phyloP scores from a whole-genome alignment of 1,140 invertebrate genomes.

The Spodoptera litura region DNA sequence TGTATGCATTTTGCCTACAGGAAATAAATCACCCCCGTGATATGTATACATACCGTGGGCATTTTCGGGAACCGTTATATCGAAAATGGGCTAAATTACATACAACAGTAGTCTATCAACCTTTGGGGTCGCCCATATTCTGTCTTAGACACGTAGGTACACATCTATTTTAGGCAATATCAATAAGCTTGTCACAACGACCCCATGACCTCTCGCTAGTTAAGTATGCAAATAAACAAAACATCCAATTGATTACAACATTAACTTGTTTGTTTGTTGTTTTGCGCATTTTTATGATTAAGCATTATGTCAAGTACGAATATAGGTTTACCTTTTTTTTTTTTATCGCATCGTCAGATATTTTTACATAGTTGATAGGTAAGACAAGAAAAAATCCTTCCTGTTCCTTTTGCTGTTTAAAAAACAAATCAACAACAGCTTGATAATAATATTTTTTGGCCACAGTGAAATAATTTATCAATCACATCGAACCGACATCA shows the following conservation, averaged over 20 bases:
- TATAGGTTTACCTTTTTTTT: no score
- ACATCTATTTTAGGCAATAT: slow-evolving; percentile 11
- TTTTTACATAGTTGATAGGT: neutral
- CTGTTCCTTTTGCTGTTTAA: no score
- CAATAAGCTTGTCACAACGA: slow-evolving; percentile 12
- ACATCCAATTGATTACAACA: neutral
- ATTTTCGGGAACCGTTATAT: no score
- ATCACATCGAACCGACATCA: slow-evolving; percentile 2
- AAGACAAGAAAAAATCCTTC: no score
- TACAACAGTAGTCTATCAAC: slow-evolving; percentile 6
- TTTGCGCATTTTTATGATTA: neutral
- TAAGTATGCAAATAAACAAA: slow-evolving; percentile 12
- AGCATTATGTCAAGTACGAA: neutral
- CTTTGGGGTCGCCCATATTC: neutral
- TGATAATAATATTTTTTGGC: neutral
- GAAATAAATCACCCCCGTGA: no score
- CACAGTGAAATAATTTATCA: slow-evolving; percentile 7
- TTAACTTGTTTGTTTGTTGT: neutral
- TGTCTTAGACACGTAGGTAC: neutral
- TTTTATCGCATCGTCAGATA: neutral
- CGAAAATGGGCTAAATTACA: neutral
- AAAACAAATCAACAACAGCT: neutral
- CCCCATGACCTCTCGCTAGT: slow-evolving; percentile 6
- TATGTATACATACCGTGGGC: no score
- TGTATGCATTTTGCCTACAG: no score